Percentiles rank a stretch among this genome's conserved stretches.
Conservation (phyloP, 2,113 vertebrate genomes). For the Megaptera novaeangliae region DNA sequence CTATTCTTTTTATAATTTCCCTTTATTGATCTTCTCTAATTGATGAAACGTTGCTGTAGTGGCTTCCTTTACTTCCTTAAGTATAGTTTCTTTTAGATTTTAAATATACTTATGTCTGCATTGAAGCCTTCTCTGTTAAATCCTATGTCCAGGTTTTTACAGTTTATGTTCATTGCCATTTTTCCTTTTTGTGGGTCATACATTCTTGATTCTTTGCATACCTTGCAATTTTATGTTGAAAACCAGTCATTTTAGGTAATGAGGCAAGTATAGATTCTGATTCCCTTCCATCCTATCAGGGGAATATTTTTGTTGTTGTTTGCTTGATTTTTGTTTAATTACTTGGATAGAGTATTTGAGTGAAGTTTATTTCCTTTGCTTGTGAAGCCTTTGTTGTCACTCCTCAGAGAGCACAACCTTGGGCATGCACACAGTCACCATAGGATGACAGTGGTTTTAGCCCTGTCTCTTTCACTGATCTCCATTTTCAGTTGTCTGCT, state of each 20-base stretch:
- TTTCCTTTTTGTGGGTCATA: neutral
- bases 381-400: neutral
- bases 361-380: neutral
- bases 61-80: neutral
- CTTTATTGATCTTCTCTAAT: neutral
- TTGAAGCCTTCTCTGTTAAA: neutral
- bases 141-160: neutral
- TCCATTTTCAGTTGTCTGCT: neutral
- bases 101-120: neutral
- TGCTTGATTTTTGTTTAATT: neutral
- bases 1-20: neutral
- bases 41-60: neutral
- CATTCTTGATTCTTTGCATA: neutral
- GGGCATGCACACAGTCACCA: neutral
- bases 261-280: neutral
- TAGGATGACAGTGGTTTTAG: neutral
- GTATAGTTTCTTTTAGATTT: neutral
- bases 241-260: neutral
- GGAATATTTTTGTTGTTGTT: neutral
- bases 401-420: neutral
- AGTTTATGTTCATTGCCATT: neutral
- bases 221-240: neutral
- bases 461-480: neutral
- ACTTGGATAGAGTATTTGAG: neutral
- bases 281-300: neutral